Evolutionary conservation across 2,113 vertebrate species (phyloP).

Genomic region (Ammodytes dubius): DNA sequence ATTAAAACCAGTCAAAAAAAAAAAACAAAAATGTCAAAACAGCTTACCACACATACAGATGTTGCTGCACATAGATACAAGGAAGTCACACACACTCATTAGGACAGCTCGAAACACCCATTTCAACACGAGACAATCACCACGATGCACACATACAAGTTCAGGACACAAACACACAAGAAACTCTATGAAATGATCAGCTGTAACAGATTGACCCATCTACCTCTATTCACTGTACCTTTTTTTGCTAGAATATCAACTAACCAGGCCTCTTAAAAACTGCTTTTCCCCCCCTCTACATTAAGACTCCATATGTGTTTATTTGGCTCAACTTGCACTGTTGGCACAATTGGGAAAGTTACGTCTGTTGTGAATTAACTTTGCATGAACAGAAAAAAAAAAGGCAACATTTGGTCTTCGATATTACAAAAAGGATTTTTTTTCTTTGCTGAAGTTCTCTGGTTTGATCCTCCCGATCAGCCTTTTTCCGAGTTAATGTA

Average conservation of each 20-base stretch:
- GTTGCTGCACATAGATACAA: slow-evolving; percentile 50
- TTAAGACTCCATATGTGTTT: slow-evolving; percentile 68
- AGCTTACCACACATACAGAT: slow-evolving; percentile 48
- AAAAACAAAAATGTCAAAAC: slow-evolving; percentile 35
- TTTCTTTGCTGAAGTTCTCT: slow-evolving; percentile 17
- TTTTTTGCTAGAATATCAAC: neutral
- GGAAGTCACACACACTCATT: slow-evolving; percentile 20
- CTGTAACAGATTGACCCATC: slow-evolving; percentile 50
- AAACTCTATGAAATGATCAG: slow-evolving; percentile 36
- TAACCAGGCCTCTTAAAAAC: slow-evolving; percentile 9
- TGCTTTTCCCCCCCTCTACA: neutral
- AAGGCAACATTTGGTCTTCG: slow-evolving; percentile 73
- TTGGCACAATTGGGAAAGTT: slow-evolving; percentile 40
- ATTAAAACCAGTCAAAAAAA: slow-evolving; percentile 17
- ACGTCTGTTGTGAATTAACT: slow-evolving; percentile 38
- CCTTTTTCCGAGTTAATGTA: slow-evolving; percentile 41
- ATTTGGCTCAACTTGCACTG: slow-evolving; percentile 31
- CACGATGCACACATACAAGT: slow-evolving; percentile 28
- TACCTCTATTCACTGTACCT: slow-evolving; percentile 48
- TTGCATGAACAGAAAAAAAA: slow-evolving; percentile 40
- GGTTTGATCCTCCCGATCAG: slow-evolving; percentile 25
- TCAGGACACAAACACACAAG: slow-evolving; percentile 42
- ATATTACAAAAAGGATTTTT: slow-evolving; percentile 14
- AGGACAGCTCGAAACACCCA: slow-evolving; percentile 27
- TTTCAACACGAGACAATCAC: slow-evolving; percentile 52